Conservation (phyloP, 2,113 vertebrate species). For the Vicugna pacos region DNA sequence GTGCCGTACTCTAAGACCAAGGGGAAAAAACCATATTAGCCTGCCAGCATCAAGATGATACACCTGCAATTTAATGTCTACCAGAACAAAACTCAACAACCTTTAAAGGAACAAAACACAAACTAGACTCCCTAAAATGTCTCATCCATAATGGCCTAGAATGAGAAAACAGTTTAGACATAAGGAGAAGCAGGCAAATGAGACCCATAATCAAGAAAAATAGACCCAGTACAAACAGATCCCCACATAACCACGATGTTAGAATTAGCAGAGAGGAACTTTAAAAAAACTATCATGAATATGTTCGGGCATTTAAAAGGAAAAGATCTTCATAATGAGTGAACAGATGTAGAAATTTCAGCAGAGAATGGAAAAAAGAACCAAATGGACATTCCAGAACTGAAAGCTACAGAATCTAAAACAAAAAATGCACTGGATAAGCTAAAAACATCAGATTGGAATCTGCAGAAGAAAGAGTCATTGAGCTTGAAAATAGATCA, state of each 20-base stretch:
- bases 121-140: neutral
- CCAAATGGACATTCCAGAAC: conserved; percentile 20
- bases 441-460: neutral
- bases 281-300: neutral
- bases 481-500: neutral
- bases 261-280: neutral
- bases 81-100: neutral
- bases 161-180: neutral
- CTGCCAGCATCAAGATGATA: neutral
- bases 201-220: neutral
- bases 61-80: neutral
- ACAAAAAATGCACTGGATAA: conserved; percentile 22
- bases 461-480: neutral
- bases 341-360: neutral
- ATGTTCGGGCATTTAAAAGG: neutral
- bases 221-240: neutral
- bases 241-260: neutral
- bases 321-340: neutral
- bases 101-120: conserved; percentile 25
- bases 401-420: neutral
- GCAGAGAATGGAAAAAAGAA: neutral
- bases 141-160: neutral
- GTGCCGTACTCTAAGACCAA: neutral
- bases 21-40: neutral
- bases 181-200: conserved; percentile 14